Conservation (phyloP, 2,797 vertebrate genomes). For the Ptychobarbus kaznakovi region DNA sequence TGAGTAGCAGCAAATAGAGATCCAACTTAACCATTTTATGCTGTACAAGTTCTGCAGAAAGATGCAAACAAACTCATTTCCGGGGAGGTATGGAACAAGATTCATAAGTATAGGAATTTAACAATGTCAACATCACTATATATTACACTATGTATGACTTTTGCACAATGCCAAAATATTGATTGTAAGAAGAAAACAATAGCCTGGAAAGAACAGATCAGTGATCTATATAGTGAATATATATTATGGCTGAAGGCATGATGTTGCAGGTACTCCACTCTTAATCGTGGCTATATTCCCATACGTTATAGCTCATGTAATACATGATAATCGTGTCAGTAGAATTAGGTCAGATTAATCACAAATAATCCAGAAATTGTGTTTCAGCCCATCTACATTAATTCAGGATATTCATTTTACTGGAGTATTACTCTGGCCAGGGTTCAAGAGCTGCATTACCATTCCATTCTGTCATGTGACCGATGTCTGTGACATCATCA, state of each 20-base stretch:
- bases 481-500: conserved; percentile 31
- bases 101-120: neutral
- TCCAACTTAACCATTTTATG: neutral
- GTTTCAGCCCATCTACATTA: neutral
- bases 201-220: neutral
- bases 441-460: conserved; percentile 1
- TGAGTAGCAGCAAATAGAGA: neutral
- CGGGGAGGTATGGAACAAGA: neutral
- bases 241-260: neutral
- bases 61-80: neutral
- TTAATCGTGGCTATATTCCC: neutral
- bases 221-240: neutral
- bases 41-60: neutral
- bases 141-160: neutral
- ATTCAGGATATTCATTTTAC: conserved; percentile 2
- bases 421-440: neutral
- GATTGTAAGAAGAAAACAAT: neutral
- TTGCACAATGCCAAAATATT: neutral
- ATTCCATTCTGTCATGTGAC: conserved; percentile 17
- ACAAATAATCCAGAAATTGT: neutral
- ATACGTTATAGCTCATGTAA: neutral
- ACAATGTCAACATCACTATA: neutral
- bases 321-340: neutral
- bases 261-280: neutral
- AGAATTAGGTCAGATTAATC: conserved; percentile 1